Base-by-base conservation (phyloP, 2,888 invertebrate genomes). In the Tortrix viridana region DNA sequence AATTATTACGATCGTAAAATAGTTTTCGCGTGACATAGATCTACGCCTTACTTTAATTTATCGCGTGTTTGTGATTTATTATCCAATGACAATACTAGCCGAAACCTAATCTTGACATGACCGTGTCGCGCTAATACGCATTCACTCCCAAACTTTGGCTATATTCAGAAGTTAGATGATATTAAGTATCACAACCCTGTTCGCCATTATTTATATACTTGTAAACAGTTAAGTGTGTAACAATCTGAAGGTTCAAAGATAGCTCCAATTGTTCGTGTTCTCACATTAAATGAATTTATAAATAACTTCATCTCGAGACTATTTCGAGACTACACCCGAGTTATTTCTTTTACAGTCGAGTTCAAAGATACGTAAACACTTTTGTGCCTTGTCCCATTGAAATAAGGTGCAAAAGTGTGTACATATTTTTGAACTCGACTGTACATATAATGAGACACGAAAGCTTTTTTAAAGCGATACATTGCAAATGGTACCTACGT, bases 91-190 rank as follows among this genome's bases (percentile, higher is more conserved):
- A 58, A 44, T 44, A 58, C 50, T 44, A 50, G 43, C 43, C 6
- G 7, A 53, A 46, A 44, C 52, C 50, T 44, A 37, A 46, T 46
- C 52, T 57, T 43, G 32, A 38, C 56, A 37, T 56, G 26, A 18
- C 58, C 26, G 26, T 43, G 23, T 20, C 18, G 22, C 18, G 37
- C 37, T 57, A 52, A 57, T 57, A 48, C 53, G 47, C 22, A 23
- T 58, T 58, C 53, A 53, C 52, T 6, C 57, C 62, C 41, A 63
- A 63, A 63, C 38, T 63, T 58, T 47, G 57, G 20, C 47, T 48
- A 41, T 63, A 47, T 52, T n/a, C 47, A 53, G 18, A 58, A 57
- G 41, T 57, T 57, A 37, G 19, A 41, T 7, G 53, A 48, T 41
- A 22, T 9, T 44, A 59, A 26, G 23, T 46, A 53, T 58, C 41